phyloP scores from a whole-genome alignment of 2,797 vertebrate genomes.

The Scolopax bukidnonensis region DNA sequence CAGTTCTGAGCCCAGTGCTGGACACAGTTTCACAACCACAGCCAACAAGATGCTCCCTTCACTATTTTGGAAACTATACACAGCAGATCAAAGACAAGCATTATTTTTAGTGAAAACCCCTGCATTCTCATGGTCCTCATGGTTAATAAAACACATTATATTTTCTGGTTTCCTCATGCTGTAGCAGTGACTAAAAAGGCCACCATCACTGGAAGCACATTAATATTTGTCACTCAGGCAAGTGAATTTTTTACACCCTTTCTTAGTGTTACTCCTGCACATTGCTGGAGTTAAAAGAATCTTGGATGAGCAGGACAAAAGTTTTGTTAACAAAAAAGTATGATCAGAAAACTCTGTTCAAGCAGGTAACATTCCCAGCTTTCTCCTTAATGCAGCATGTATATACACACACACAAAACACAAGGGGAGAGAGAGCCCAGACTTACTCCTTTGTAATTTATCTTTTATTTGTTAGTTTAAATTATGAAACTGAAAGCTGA shows the following conservation, averaged over 20 bases:
- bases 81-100: not conserved
- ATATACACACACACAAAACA: not conserved
- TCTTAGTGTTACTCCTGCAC: not conserved
- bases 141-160: not conserved
- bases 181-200: not conserved
- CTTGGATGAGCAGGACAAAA: not conserved
- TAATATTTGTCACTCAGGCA: not conserved
- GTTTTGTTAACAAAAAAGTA: not conserved
- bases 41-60: not conserved
- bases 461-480: not conserved
- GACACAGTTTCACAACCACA: not conserved
- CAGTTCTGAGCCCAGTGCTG: not conserved
- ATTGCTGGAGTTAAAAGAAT: not conserved
- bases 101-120: not conserved
- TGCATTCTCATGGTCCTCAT: not conserved
- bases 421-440: not conserved
- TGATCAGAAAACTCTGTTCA: not conserved
- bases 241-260: not conserved
- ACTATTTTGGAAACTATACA: not conserved
- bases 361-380: not conserved
- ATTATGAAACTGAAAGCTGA: not conserved
- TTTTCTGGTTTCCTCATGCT: not conserved
- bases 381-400: not conserved
- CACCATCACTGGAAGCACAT: not conserved
- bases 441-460: not conserved